Percentiles rank a stretch among this genome's conserved stretches.
Evolutionary conservation across 2,113 vertebrate species (phyloP).

Genomic region (Silurus glanis): DNA sequence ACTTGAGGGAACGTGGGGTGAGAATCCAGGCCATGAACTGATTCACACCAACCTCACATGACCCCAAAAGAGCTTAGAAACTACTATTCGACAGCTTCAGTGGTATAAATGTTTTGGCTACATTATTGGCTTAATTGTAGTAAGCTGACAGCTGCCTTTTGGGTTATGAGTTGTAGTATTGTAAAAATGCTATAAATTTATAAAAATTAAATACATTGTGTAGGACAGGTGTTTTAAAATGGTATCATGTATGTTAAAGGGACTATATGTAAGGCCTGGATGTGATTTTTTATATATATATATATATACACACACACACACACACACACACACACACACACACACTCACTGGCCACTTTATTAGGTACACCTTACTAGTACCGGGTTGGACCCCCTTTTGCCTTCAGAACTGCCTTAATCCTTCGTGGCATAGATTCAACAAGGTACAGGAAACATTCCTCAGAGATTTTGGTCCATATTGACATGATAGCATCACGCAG

Average conservation of each 20-base stretch:
- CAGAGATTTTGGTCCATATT: too few species aligned
- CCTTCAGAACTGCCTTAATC: too few species aligned
- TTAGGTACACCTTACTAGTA: too few species aligned
- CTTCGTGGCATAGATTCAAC: too few species aligned
- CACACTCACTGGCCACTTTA: too few species aligned
- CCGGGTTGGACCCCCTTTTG: too few species aligned
- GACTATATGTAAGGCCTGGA: not conserved
- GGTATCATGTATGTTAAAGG: not conserved
- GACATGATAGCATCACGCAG: too few species aligned
- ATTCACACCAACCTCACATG: constrained; percentile 45
- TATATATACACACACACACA: too few species aligned
- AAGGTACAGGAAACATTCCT: too few species aligned
- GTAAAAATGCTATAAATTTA: not conserved
- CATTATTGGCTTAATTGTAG: not conserved
- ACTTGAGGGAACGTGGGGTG: constrained; percentile 39
- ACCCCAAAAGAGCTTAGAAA: constrained; percentile 15
- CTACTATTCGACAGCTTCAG: not conserved
- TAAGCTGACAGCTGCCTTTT: not conserved
- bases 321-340: too few species aligned
- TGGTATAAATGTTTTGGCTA: not conserved
- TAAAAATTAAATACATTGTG: not conserved
- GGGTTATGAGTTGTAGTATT: not conserved
- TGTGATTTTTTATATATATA: too few species aligned
- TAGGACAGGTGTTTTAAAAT: not conserved
- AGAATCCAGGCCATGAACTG: constrained; percentile 38